Percentiles rank a stretch among this genome's conserved stretches.
Evolutionary conservation across 2,113 vertebrate species (phyloP).

Genomic region (Mus spicilegus): DNA sequence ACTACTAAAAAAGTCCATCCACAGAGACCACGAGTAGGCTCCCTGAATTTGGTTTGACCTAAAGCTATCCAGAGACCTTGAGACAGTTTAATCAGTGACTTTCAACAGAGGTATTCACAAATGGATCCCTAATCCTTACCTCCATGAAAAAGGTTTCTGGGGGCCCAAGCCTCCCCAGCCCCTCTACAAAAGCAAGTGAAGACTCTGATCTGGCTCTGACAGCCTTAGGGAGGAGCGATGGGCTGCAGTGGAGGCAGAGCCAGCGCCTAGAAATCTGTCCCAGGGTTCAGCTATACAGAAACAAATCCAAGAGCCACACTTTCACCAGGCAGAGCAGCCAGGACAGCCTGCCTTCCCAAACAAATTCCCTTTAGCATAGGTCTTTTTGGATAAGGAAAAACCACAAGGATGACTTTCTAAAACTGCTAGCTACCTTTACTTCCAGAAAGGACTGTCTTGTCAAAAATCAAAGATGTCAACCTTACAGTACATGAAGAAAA

Average conservation of each 20-base stretch:
- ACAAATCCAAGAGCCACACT: not conserved
- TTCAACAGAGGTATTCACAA: slow-evolving; percentile 42
- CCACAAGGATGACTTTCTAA: not conserved
- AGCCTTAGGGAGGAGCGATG: not conserved
- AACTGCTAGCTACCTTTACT: not conserved
- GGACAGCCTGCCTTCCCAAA: slow-evolving; percentile 12
- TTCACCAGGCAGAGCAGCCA: slow-evolving; percentile 20
- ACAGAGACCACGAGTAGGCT: not conserved
- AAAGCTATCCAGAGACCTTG: not conserved
- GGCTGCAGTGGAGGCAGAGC: not conserved
- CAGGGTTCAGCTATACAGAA: not conserved
- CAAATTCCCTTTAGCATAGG: slow-evolving; percentile 2
- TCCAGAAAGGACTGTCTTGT: not conserved
- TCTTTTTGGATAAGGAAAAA: slow-evolving; percentile 10
- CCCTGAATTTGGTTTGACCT: slow-evolving; percentile 18
- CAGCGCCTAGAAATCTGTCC: not conserved
- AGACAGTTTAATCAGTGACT: slow-evolving; percentile 5
- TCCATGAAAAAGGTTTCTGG: slow-evolving; percentile 5
- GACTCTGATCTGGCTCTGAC: not conserved
- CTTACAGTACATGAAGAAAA: slow-evolving; percentile 26
- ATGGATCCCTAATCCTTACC: slow-evolving; percentile 25
- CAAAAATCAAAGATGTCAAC: slow-evolving; percentile 47
- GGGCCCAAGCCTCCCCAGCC: not conserved
- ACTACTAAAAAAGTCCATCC: not conserved
- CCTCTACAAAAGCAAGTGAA: not conserved